A percentile compares a stretch with the other conserved stretches of the same genome.
Evolutionary conservation across 2,113 vertebrate genomes (phyloP).

Genomic region (Peucedramus taeniatus): DNA sequence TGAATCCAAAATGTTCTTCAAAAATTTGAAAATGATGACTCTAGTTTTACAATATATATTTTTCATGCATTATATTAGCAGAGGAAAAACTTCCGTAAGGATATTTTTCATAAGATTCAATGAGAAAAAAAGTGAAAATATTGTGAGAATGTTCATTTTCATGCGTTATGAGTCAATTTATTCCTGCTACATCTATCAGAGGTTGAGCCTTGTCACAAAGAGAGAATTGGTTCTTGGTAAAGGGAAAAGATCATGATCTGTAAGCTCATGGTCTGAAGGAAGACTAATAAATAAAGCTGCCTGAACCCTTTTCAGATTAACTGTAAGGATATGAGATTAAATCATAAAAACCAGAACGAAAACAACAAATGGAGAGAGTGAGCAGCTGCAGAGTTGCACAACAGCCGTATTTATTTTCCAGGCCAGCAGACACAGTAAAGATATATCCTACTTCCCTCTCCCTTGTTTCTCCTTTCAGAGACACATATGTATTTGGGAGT

Average conservation of each 20-base stretch:
- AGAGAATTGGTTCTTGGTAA: background rate
- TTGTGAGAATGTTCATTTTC: background rate
- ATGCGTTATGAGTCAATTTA: background rate
- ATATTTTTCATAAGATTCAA: background rate
- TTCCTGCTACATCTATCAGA: background rate
- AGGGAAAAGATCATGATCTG: background rate
- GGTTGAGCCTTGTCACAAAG: background rate
- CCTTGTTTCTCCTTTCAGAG: background rate
- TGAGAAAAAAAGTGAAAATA: background rate
- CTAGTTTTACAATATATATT: background rate
- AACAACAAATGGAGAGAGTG: background rate
- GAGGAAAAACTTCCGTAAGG: background rate
- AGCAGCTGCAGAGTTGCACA: conserved; percentile 41
- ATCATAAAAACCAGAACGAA: conserved; percentile 4
- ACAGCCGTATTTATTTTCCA: conserved; percentile 30
- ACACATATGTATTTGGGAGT: background rate
- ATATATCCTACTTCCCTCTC: background rate
- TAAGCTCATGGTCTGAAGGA: conserved; percentile 19
- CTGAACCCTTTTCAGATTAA: background rate
- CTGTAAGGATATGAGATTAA: conserved; percentile 25
- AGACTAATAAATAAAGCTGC: conserved; percentile 10
- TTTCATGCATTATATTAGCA: background rate
- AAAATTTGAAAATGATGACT: background rate
- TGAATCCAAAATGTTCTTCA: background rate
- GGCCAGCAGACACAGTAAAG: conserved; percentile 4